Conservation (phyloP, 1,140 invertebrate species). For the Cherax quadricarinatus region DNA sequence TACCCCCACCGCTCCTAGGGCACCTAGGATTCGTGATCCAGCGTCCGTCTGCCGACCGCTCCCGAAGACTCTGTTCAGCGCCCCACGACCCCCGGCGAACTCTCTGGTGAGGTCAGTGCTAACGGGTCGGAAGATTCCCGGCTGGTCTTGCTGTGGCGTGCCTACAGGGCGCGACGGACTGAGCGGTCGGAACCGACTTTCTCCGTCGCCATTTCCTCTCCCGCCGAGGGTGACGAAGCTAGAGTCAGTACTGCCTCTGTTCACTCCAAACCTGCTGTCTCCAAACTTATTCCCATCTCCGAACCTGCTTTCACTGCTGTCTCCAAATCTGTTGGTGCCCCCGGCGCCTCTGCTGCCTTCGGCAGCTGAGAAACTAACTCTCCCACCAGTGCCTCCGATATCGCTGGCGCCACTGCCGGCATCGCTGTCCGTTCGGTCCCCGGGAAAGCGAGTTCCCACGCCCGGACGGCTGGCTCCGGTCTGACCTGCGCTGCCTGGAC, state of each 20-base stretch:
- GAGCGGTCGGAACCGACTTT: conserved; percentile 23
- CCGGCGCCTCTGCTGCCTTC: conserved; percentile 2
- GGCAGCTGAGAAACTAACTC: background rate
- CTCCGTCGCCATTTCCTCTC: background rate
- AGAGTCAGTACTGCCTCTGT: background rate
- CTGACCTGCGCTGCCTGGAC: conserved; percentile 26
- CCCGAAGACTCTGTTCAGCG: background rate
- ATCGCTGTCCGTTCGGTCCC: background rate
- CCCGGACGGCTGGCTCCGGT: background rate
- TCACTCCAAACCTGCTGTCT: background rate
- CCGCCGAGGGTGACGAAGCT: background rate
- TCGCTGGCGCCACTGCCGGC: background rate
- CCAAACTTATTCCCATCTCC: background rate
- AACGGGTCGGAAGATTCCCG: conserved; percentile 26
- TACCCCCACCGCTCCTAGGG: background rate
- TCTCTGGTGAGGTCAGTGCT: conserved; percentile 21
- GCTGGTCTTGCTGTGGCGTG: conserved; percentile 17
- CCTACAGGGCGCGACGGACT: background rate
- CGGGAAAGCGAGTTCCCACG: background rate
- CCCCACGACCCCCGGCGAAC: background rate
- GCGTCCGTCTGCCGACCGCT: background rate
- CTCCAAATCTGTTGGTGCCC: conserved; percentile 16
- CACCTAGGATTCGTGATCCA: background rate
- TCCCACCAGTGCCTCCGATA: background rate
- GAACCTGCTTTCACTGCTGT: background rate